A percentile compares a stretch with the other conserved stretches of the same genome.
Evolutionary conservation across 2,797 vertebrate species (phyloP).

Genomic region (Sylvia borin): DNA sequence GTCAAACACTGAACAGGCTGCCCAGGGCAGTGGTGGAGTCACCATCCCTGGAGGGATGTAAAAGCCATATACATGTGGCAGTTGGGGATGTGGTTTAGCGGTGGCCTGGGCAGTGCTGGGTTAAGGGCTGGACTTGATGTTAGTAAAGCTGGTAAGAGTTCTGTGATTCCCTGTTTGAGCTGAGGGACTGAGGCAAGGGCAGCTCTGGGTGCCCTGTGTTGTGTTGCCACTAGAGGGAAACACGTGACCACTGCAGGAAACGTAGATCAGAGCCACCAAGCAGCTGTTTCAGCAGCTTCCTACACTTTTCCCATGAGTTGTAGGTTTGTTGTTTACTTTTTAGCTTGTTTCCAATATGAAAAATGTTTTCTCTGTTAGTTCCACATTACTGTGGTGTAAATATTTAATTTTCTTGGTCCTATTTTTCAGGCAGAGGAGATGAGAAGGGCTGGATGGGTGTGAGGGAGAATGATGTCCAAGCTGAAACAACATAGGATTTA

Average conservation of each 20-base stretch:
- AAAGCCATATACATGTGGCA: neutral
- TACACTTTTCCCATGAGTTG: neutral
- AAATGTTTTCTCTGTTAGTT: neutral
- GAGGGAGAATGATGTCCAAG: neutral
- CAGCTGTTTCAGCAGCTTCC: neutral
- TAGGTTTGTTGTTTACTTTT: neutral
- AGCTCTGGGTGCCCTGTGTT: neutral
- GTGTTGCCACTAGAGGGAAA: slow-evolving; percentile 21
- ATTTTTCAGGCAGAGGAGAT: neutral
- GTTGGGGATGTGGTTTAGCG: neutral
- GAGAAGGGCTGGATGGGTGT: neutral
- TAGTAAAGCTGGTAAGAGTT: neutral
- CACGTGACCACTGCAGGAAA: rapidly evolving
- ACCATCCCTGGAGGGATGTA: neutral
- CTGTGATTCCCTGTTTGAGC: neutral
- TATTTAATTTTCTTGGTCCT: neutral
- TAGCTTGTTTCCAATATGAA: neutral
- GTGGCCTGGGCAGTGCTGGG: neutral
- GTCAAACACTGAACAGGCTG: neutral
- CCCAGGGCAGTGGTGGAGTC: neutral
- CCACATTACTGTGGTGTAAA: neutral
- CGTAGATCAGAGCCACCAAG: neutral
- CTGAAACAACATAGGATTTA: neutral
- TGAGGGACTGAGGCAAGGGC: neutral
- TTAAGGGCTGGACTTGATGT: neutral